These are phyloP conservation scores for Agrotis segetum DNA, from an alignment of 2,888 invertebrate species.

Conservation along the genomic window DNA sequence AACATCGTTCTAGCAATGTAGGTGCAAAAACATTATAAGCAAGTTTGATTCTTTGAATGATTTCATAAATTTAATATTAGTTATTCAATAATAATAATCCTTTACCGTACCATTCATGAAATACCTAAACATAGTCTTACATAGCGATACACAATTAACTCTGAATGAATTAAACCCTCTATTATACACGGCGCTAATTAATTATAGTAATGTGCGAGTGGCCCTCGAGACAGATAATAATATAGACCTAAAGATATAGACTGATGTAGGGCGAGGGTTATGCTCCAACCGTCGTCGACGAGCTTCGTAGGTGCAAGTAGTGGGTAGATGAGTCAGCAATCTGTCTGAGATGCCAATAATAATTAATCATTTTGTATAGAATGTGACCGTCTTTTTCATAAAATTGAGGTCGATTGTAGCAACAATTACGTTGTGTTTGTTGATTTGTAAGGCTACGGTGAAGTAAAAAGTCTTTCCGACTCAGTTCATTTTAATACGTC, in stretches of 20 bases:
- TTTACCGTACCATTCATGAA: constrained; percentile 27
- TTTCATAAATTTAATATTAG: too few relatives aligned
- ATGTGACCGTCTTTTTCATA: constrained; percentile 12
- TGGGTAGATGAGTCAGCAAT: constrained; percentile 23
- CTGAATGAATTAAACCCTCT: constrained; percentile 58
- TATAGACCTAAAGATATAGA: constrained; percentile 44
- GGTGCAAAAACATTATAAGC: too few relatives aligned
- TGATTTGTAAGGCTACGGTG: neutral
- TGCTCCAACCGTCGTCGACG: constrained; percentile 21
- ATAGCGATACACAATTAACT: constrained; percentile 57
- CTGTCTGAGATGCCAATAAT: constrained; percentile 7
- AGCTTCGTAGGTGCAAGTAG: constrained; percentile 18
- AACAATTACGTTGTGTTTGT: constrained; percentile 3
- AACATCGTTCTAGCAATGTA: too few relatives aligned
- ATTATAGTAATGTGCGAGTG: constrained; percentile 59
- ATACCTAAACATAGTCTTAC: constrained; percentile 37
- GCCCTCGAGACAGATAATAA: constrained; percentile 53
- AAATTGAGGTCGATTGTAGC: neutral
- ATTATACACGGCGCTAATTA: constrained; percentile 58
- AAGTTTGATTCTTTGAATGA: too few relatives aligned
- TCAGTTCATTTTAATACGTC: neutral
- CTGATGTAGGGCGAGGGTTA: constrained; percentile 6
- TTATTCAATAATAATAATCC: neutral
- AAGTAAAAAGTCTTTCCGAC: neutral
- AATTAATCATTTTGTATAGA: constrained; percentile 37